A percentile compares a stretch with the other conserved stretches of the same genome.
These are phyloP conservation scores for Dendrolimus punctatus DNA, from an alignment of 1,140 invertebrate genomes.

Conservation along the genomic window DNA sequence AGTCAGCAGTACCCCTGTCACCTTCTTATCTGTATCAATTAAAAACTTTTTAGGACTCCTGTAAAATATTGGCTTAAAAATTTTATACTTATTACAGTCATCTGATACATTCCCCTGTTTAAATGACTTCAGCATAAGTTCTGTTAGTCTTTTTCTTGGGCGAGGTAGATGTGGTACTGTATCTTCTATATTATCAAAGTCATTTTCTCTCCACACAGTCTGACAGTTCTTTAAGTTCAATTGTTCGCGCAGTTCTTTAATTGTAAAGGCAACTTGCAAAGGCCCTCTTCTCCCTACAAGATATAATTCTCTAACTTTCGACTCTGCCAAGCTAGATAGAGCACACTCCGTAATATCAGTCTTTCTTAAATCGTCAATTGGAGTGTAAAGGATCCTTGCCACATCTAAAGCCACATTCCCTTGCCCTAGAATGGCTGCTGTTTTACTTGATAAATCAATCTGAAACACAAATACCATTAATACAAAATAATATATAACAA, in stretches of 20 bases:
- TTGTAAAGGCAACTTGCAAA: slow-evolving; percentile 97
- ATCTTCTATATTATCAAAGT: slow-evolving; percentile 75
- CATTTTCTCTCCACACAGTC: slow-evolving; percentile 76
- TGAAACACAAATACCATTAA: slow-evolving; percentile 26
- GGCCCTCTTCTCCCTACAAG: slow-evolving; percentile 95
- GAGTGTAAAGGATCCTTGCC: slow-evolving; percentile 89
- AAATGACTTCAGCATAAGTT: slow-evolving; percentile 85
- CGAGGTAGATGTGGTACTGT: slow-evolving; percentile 76
- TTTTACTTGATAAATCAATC: slow-evolving; percentile 80
- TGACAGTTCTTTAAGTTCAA: slow-evolving; percentile 82
- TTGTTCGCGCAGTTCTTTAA: slow-evolving; percentile 96
- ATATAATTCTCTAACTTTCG: slow-evolving; percentile 86
- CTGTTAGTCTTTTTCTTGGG: slow-evolving; percentile 88
- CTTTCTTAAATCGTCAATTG: slow-evolving; percentile 74
- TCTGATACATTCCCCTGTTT: slow-evolving; percentile 45
- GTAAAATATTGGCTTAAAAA: slow-evolving; percentile 86
- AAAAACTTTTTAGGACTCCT: slow-evolving; percentile 82
- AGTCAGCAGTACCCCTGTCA: slow-evolving; percentile 74
- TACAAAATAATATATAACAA: no score
- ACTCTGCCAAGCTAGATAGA: slow-evolving; percentile 81
- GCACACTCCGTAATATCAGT: slow-evolving; percentile 94
- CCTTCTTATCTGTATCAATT: slow-evolving; percentile 43
- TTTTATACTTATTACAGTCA: slow-evolving; percentile 61
- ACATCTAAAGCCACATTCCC: slow-evolving; percentile 99
- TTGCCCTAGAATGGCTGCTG: slow-evolving; percentile 92